A percentile compares a stretch with the other conserved stretches of the same genome.
Evolutionary conservation across 92 coral and sea anemone species (phyloP).

Genomic region (Virgularia gustaviana): DNA sequence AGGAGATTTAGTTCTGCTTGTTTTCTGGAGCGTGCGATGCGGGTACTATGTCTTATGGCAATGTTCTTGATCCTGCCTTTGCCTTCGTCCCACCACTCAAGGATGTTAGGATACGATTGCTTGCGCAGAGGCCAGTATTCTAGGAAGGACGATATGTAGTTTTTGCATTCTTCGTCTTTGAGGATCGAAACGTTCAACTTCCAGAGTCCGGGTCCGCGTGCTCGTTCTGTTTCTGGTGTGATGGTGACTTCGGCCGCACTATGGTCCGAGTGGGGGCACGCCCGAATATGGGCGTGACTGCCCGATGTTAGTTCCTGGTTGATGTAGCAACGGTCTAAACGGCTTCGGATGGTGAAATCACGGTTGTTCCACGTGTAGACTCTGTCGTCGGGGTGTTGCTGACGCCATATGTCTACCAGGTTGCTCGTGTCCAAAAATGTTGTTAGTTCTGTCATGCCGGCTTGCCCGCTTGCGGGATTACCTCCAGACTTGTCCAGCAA

Average conservation of each 20-base stretch:
- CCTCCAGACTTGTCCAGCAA: constrained; percentile 40
- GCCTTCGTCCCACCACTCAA: constrained; percentile 3
- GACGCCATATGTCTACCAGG: constrained; percentile 1
- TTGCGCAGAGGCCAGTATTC: background rate
- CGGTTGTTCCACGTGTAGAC: constrained; percentile 18
- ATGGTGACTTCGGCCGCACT: background rate
- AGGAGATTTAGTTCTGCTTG: no score
- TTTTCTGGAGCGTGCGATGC: no score
- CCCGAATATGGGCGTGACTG: background rate
- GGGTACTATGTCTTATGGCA: background rate
- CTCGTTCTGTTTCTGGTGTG: background rate
- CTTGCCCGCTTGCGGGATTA: background rate
- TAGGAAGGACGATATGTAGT: background rate
- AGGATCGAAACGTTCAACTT: constrained; percentile 13
- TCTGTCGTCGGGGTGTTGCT: background rate
- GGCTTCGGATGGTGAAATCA: background rate
- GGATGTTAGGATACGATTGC: background rate
- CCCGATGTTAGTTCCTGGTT: background rate
- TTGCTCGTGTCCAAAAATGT: background rate
- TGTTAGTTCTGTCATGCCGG: constrained; percentile 1
- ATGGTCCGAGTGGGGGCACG: constrained; percentile 32
- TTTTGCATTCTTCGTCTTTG: background rate
- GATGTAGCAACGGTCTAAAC: constrained; percentile 24
- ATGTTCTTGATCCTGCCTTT: background rate
- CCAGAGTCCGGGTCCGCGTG: constrained; percentile 13